Evolutionary conservation across 2,113 vertebrate species (phyloP).

Genomic region (Xenus cinereus): DNA sequence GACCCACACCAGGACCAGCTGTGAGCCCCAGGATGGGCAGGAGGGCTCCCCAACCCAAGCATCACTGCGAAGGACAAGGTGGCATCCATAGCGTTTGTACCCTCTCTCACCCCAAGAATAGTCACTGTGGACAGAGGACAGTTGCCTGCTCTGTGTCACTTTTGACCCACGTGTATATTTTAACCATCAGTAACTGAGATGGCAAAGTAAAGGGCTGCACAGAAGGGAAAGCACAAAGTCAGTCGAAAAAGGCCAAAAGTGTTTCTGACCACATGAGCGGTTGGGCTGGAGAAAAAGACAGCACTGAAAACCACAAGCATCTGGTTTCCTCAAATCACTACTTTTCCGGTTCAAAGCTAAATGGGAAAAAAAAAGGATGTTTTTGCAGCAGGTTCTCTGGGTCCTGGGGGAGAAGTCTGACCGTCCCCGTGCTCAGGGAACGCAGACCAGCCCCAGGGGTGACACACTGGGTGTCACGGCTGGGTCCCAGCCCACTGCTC

Average conservation of each 20-base stretch:
- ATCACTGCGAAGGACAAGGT: neutral
- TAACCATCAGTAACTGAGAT: neutral
- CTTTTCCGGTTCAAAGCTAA: neutral
- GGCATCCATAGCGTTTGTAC: neutral
- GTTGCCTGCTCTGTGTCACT: neutral
- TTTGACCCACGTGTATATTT: neutral
- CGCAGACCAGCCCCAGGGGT: neutral
- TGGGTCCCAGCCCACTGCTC: neutral
- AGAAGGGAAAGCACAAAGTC: neutral
- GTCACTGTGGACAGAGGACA: neutral
- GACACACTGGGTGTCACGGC: neutral
- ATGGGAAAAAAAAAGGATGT: neutral
- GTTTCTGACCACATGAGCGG: neutral
- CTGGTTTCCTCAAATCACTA: conserved; percentile 28
- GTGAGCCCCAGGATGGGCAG: neutral
- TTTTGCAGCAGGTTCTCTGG: neutral
- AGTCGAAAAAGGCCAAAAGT: neutral
- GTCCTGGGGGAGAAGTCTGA: neutral
- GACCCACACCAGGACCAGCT: neutral
- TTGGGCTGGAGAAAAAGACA: neutral
- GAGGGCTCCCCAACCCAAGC: neutral
- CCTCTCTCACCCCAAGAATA: neutral
- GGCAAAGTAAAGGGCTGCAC: neutral
- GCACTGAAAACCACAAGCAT: neutral
- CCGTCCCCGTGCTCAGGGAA: neutral